A percentile compares a stretch with the other conserved stretches of the same genome.
Evolutionary conservation across 2,888 invertebrate species (phyloP).

Genomic region (Leucozona laternaria): DNA sequence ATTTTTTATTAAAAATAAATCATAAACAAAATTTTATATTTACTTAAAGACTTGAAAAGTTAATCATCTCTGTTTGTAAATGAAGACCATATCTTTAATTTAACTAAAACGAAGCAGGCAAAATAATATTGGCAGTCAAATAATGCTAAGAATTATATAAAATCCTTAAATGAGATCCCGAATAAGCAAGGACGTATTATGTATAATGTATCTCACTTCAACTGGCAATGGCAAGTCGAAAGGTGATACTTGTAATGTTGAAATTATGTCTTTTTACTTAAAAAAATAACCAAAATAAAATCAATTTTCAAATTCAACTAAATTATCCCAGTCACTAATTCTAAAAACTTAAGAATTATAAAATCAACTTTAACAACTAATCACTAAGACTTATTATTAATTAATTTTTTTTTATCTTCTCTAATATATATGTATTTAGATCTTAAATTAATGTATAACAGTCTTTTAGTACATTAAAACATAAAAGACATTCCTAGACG

Average conservation of each 20-base stretch:
- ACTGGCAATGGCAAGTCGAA: conserved; percentile 14
- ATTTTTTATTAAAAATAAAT: conserved; percentile 21
- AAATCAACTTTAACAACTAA: conserved; percentile 75
- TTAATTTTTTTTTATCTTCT: conserved; percentile 25
- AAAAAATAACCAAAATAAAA: not conserved
- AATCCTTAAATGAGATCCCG: conserved; percentile 6
- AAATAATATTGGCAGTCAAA: not conserved
- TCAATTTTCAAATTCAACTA: conserved; percentile 53
- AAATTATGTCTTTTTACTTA: not conserved
- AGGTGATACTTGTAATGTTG: not conserved
- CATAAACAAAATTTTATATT: not conserved
- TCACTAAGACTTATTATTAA: conserved; percentile 56
- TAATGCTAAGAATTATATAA: not conserved
- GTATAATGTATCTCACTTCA: not conserved
- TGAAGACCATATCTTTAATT: not conserved
- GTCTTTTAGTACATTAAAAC: conserved; percentile 82
- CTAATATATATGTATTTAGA: conserved; percentile 46
- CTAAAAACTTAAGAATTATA: conserved; percentile 51
- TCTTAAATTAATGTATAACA: conserved; percentile 81
- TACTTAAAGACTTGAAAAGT: not conserved
- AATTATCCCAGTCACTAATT: conserved; percentile 50
- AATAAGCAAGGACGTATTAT: not conserved
- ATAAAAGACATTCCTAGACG: conserved; percentile 76
- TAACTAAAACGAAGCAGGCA: not conserved
- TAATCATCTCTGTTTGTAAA: not conserved